Evolutionary conservation across 1,140 invertebrate genomes (phyloP).

Genomic region (Sinella curviseta): DNA sequence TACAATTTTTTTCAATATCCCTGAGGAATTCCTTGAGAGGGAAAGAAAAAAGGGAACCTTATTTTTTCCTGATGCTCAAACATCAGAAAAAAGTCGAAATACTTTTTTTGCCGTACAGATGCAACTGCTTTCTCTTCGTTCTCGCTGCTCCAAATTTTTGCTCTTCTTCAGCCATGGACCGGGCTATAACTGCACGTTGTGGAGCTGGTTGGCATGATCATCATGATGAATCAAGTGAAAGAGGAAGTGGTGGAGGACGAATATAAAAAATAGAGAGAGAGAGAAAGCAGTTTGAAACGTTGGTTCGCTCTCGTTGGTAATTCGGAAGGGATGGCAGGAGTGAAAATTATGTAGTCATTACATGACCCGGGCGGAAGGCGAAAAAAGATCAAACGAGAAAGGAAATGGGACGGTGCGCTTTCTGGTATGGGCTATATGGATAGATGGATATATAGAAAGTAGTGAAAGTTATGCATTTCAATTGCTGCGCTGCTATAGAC

Average conservation of each 20-base stretch:
- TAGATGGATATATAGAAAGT: too few species aligned
- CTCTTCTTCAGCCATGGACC: too few species aligned
- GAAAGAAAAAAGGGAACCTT: not conserved
- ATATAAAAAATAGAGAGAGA: not conserved
- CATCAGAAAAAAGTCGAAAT: not conserved
- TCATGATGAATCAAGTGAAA: not conserved
- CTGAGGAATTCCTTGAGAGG: not conserved
- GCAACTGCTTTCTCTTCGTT: not conserved
- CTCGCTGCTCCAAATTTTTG: not conserved
- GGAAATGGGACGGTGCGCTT: constrained; percentile 9
- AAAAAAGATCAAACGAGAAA: constrained; percentile 20
- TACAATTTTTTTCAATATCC: constrained; percentile 13
- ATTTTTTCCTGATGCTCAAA: not conserved
- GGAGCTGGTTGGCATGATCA: too few species aligned
- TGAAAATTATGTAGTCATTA: constrained; percentile 41
- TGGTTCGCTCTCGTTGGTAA: constrained; percentile 4
- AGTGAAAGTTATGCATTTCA: too few species aligned
- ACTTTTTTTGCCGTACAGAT: not conserved
- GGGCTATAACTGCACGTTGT: too few species aligned
- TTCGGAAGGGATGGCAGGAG: constrained; percentile 30
- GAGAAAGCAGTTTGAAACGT: not conserved
- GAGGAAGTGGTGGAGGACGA: not conserved
- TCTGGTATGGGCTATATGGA: too few species aligned
- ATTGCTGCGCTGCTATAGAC: too few species aligned
- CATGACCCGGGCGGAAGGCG: constrained; percentile 27